phyloP scores from a whole-genome alignment of 2,888 invertebrate species.

The Sphaerophoria taeniata region DNA sequence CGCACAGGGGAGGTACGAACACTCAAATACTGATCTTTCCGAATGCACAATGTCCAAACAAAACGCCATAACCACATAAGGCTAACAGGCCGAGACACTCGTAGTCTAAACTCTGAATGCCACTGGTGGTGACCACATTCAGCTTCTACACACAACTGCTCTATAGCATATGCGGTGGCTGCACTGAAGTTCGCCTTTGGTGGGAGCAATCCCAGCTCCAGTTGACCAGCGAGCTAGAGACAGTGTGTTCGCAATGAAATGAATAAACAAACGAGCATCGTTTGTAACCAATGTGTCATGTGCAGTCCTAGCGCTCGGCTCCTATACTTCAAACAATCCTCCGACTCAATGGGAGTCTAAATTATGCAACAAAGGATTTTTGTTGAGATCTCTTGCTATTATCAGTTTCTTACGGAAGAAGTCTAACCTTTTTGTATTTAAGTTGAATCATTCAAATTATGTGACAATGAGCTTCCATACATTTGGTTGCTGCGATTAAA shows the following conservation, averaged over 20 bases:
- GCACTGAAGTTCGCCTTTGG: slow-evolving; percentile 54
- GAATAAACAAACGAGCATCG: slow-evolving; percentile 72
- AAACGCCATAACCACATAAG: slow-evolving; percentile 53
- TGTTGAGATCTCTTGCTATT: slow-evolving; percentile 7
- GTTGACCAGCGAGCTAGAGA: slow-evolving; percentile 57
- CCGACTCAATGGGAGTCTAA: slow-evolving; percentile 69
- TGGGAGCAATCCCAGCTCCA: slow-evolving; percentile 54
- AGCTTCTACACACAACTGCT: slow-evolving; percentile 35
- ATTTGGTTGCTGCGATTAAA: background rate
- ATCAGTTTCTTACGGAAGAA: slow-evolving; percentile 17
- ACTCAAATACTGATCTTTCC: slow-evolving; percentile 65
- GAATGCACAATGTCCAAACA: slow-evolving; percentile 49
- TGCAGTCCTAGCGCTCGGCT: slow-evolving; percentile 44
- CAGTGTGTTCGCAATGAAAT: slow-evolving; percentile 57
- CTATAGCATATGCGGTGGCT: background rate
- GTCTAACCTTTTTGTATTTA: slow-evolving; percentile 18
- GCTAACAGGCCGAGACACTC: slow-evolving; percentile 46
- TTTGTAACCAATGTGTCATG: slow-evolving; percentile 73
- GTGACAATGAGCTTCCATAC: background rate
- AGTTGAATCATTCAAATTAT: background rate
- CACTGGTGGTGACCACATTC: slow-evolving; percentile 55
- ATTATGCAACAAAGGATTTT: slow-evolving; percentile 67
- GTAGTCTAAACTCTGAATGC: slow-evolving; percentile 46
- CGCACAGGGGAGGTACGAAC: slow-evolving; percentile 60
- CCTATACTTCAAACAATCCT: slow-evolving; percentile 56